Conservation (phyloP, 2,888 invertebrate genomes). For the Nasonia oneida region DNA sequence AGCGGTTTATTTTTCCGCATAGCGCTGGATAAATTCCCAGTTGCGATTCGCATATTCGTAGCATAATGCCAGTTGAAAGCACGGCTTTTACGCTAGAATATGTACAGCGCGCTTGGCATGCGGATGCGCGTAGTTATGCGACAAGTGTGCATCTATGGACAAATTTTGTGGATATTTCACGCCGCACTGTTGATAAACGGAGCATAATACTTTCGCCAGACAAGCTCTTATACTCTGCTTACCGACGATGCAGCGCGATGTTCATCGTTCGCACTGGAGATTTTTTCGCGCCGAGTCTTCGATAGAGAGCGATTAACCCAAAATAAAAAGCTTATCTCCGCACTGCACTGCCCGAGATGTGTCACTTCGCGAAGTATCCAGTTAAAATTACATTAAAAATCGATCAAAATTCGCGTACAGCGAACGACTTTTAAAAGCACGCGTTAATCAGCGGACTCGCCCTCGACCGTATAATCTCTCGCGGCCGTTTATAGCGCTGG, state of each 20-base stretch:
- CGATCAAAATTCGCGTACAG: too few relatives aligned
- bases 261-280: too few relatives aligned
- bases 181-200: slow-evolving; percentile 58
- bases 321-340: too few relatives aligned
- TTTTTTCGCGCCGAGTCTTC: background rate
- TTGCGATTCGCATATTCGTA: slow-evolving; percentile 58
- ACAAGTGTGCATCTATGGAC: background rate
- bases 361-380: background rate
- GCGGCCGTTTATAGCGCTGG: background rate
- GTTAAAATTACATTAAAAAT: background rate
- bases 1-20: slow-evolving; percentile 9
- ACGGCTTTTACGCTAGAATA: slow-evolving; percentile 59
- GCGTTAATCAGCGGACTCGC: too few relatives aligned
- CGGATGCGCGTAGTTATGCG: background rate
- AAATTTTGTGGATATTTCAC: slow-evolving; percentile 10
- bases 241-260: slow-evolving; percentile 52
- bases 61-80: slow-evolving; percentile 59
- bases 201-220: slow-evolving; percentile 60
- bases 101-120: slow-evolving; percentile 17
- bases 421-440: too few relatives aligned
- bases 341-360: background rate
- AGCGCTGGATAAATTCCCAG: slow-evolving; percentile 21
- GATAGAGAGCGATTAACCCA: background rate
- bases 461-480: background rate
- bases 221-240: slow-evolving; percentile 63